A percentile compares a stretch with the other conserved stretches of the same genome.
phyloP scores from a whole-genome alignment of 2,888 invertebrate genomes.

The Cataglyphis cursor region DNA sequence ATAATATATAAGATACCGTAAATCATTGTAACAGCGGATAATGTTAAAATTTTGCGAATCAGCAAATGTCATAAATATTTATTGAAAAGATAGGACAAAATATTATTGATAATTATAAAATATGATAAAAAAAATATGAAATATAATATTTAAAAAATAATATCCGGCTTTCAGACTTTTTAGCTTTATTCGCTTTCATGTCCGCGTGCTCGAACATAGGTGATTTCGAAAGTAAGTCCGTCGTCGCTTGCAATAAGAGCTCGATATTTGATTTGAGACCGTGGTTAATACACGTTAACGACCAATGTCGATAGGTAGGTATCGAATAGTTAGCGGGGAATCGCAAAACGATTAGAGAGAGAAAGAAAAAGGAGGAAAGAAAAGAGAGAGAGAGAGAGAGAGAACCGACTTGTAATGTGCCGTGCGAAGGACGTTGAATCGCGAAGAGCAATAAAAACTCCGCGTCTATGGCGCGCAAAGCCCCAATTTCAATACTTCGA shows the following conservation, averaged over 20 bases:
- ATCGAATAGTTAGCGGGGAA: constrained; percentile 10
- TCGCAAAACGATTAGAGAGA: background rate
- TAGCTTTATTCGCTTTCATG: background rate
- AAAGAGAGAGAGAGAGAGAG: too few relatives aligned
- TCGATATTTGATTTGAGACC: constrained; percentile 4
- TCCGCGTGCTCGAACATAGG: background rate
- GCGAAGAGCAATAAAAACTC: background rate
- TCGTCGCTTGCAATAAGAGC: constrained; percentile 2
- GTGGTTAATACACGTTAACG: constrained; percentile 18
- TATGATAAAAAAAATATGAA: background rate
- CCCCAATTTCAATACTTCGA: background rate
- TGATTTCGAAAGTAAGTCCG: constrained; percentile 6
- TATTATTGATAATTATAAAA: background rate
- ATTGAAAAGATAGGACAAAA: background rate
- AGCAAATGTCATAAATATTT: background rate
- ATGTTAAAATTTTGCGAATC: background rate
- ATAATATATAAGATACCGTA: background rate
- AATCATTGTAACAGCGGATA: background rate
- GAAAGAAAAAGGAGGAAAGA: background rate
- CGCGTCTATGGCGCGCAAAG: background rate
- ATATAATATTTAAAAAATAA: background rate
- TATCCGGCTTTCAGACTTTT: background rate
- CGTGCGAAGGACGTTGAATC: background rate
- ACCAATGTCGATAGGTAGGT: background rate
- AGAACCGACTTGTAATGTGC: background rate